phyloP scores from a whole-genome alignment of 2,797 vertebrate species.

The Poeciliopsis gracilis region DNA sequence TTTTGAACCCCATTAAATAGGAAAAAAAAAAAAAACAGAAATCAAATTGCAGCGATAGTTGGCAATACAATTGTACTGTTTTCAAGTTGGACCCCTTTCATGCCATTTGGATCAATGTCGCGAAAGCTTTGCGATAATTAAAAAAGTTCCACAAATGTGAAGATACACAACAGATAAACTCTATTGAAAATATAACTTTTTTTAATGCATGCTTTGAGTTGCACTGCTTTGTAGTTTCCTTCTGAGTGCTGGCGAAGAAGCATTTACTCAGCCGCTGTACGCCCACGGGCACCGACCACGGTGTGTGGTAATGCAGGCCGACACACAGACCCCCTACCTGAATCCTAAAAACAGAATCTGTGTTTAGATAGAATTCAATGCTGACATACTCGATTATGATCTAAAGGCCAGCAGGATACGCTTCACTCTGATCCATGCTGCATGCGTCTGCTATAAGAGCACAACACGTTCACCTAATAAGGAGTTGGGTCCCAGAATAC shows the following conservation, averaged over 20 bases:
- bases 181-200: slow-evolving; percentile 10
- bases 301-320: slow-evolving; percentile 63
- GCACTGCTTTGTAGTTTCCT: slow-evolving; percentile 15
- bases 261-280: slow-evolving; percentile 59
- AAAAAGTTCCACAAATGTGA: neutral
- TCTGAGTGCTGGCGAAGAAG: slow-evolving; percentile 43
- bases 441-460: slow-evolving; percentile 40
- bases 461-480: slow-evolving; percentile 49
- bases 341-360: slow-evolving; percentile 74
- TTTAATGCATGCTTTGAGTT: slow-evolving; percentile 11
- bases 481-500: slow-evolving; percentile 57
- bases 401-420: slow-evolving; percentile 62
- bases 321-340: slow-evolving; percentile 71
- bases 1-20: neutral
- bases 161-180: neutral
- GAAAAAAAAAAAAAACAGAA: neutral
- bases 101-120: neutral
- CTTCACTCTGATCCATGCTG: slow-evolving; percentile 59
- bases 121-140: neutral
- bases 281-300: slow-evolving; percentile 44
- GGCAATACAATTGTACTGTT: neutral
- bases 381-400: slow-evolving; percentile 70
- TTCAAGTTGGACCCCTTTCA: neutral
- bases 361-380: slow-evolving; percentile 67
- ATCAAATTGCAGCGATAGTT: neutral